phyloP scores from a whole-genome alignment of 2,888 invertebrate genomes.

The Synanthedon tipuliformis region DNA sequence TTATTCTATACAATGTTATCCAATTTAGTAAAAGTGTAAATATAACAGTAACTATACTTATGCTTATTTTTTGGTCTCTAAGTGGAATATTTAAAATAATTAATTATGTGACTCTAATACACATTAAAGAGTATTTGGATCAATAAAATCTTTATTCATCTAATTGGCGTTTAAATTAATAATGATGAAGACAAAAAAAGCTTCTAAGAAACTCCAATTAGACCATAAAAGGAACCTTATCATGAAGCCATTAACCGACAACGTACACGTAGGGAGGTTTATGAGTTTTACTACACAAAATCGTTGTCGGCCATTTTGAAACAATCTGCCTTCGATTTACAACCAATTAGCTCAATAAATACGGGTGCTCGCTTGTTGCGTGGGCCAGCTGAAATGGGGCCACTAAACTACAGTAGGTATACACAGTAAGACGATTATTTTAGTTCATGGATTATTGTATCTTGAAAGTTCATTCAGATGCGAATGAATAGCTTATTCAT shows the following conservation, averaged over 20 bases:
- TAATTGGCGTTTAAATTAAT: conserved; percentile 61
- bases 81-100: not conserved
- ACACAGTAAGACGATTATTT: too few species aligned
- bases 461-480: too few species aligned
- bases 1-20: too few species aligned
- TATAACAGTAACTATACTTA: too few species aligned
- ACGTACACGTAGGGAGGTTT: conserved; percentile 59
- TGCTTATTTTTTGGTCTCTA: too few species aligned
- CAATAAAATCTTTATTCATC: conserved; percentile 19
- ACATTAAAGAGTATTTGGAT: conserved; percentile 5
- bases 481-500: too few species aligned
- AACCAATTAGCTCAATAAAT: conserved; percentile 65
- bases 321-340: conserved; percentile 58
- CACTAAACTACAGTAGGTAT: not conserved
- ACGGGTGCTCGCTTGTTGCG: conserved; percentile 37
- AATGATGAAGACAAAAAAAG: conserved; percentile 44
- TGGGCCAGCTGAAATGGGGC: conserved; percentile 12
- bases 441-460: too few species aligned
- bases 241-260: conserved; percentile 58
- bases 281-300: conserved; percentile 65
- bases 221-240: conserved; percentile 56
- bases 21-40: too few species aligned
- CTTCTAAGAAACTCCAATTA: conserved; percentile 48
- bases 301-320: conserved; percentile 53
- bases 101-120: not conserved